phyloP scores from a whole-genome alignment of 2,888 invertebrate genomes.

The Erebia ligea region DNA sequence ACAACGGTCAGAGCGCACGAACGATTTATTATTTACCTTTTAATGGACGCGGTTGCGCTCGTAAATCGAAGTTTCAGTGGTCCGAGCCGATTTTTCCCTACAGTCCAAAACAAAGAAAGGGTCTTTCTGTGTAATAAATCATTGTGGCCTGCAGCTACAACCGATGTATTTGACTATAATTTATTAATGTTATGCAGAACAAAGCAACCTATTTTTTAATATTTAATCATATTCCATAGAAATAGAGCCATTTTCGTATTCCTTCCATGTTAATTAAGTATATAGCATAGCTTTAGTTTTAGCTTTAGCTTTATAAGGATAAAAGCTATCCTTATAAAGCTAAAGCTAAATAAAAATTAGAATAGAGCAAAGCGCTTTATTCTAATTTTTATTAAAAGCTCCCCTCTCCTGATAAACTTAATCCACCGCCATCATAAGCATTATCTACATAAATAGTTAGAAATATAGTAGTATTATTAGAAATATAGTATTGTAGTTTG shows the following conservation, averaged over 20 bases:
- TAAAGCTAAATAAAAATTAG: too few relatives aligned
- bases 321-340: too few relatives aligned
- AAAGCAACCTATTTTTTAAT: neutral
- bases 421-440: too few relatives aligned
- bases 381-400: too few relatives aligned
- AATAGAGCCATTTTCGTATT: neutral
- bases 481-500: too few relatives aligned
- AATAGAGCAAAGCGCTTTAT: too few relatives aligned
- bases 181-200: neutral
- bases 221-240: neutral
- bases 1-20: neutral
- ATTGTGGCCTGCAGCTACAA: neutral
- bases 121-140: conserved; percentile 1
- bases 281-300: neutral
- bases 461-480: too few relatives aligned
- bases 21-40: conserved; percentile 15
- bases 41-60: neutral
- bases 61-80: neutral
- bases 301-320: too few relatives aligned
- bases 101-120: neutral
- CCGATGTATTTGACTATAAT: neutral
- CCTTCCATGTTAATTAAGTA: neutral
- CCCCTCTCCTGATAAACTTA: too few relatives aligned
- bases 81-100: neutral
- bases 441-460: too few relatives aligned